Conservation (phyloP, 2,113 vertebrate species). For the Neolamprologus sp. region DNA sequence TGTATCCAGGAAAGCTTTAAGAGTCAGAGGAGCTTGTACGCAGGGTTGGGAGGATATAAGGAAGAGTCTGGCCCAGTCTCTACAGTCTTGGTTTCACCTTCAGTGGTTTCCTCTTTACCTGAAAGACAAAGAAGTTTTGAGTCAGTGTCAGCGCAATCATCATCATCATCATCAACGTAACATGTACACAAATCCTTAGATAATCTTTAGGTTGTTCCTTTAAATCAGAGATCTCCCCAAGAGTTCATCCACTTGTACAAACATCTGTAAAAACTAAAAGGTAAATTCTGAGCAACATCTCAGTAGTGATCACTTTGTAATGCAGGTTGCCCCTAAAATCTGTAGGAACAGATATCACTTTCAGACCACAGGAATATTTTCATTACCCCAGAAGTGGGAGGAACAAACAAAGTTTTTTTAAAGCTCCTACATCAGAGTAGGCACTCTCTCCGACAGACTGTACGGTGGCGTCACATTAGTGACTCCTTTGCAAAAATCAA, state of each 20-base stretch:
- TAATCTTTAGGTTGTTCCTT: background rate
- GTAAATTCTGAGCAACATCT: background rate
- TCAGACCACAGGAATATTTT: background rate
- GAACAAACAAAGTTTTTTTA: background rate
- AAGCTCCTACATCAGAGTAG: background rate
- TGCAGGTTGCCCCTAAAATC: background rate
- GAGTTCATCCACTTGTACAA: background rate
- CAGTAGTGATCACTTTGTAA: background rate
- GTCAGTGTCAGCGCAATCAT: background rate
- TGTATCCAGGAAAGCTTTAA: slow-evolving; percentile 77
- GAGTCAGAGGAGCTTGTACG: slow-evolving; percentile 76
- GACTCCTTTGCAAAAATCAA: background rate
- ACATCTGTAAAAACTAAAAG: background rate
- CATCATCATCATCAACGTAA: background rate
- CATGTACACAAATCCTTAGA: background rate
- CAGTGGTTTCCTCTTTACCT: slow-evolving; percentile 85
- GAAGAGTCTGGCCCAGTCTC: slow-evolving; percentile 43
- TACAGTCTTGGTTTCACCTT: slow-evolving; percentile 35
- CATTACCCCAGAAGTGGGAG: background rate
- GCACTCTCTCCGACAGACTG: background rate
- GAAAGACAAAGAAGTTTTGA: slow-evolving; percentile 18
- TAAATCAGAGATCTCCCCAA: background rate
- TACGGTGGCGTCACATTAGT: background rate
- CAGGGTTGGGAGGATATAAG: slow-evolving; percentile 11
- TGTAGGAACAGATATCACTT: background rate